Percentiles rank a stretch among this genome's conserved stretches.
phyloP scores from a whole-genome alignment of 2,888 invertebrate species.

The Homarus gammarus region DNA sequence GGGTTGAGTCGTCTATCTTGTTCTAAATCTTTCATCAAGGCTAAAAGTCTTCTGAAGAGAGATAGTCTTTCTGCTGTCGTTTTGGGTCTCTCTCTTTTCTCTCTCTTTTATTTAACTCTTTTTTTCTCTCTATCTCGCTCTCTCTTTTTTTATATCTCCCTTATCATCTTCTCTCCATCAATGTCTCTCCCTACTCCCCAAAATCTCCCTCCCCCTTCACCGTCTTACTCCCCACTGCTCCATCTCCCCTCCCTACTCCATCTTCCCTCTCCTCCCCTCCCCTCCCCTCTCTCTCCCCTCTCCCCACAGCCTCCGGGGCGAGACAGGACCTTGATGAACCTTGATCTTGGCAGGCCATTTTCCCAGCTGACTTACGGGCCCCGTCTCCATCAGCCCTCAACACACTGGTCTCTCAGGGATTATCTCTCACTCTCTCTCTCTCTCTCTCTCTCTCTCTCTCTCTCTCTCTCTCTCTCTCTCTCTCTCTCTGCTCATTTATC shows the following conservation, averaged over 20 bases:
- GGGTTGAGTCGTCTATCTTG: no score
- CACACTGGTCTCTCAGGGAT: background rate
- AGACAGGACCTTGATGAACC: slow-evolving; percentile 25
- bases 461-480: no score
- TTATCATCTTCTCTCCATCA: no score
- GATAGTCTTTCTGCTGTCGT: no score
- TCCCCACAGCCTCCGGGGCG: background rate
- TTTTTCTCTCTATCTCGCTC: background rate
- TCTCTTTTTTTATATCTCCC: no score
- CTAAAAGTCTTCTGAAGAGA: no score
- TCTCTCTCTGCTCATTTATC: no score
- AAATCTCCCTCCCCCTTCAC: background rate
- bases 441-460: slow-evolving; percentile 46
- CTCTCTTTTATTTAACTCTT: background rate
- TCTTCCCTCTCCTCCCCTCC: background rate
- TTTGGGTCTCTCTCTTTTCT: no score
- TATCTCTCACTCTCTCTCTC: slow-evolving; percentile 16
- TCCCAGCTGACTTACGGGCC: slow-evolving; percentile 30
- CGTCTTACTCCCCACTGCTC: background rate
- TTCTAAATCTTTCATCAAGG: no score
- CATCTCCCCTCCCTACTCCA: background rate
- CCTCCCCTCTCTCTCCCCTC: background rate
- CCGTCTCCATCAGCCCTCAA: slow-evolving; percentile 13
- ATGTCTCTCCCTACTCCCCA: no score
- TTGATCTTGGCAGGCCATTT: slow-evolving; percentile 35